Conservation (phyloP, 2,797 vertebrate genomes). For the Epinephelus malabaricus region DNA sequence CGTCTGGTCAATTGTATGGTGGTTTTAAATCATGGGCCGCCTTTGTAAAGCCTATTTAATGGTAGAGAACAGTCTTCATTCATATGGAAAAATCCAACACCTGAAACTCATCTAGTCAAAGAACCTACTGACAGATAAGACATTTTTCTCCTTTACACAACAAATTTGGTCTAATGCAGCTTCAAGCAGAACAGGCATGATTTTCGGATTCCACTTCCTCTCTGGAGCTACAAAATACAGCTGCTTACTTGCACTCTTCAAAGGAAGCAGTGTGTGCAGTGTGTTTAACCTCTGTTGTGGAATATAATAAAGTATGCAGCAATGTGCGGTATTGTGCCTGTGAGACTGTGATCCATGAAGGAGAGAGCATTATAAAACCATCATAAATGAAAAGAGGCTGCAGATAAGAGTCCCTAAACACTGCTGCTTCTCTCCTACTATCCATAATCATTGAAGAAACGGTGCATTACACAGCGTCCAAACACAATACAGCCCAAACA, state of each 20-base stretch:
- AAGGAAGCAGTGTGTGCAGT: slow-evolving; percentile 51
- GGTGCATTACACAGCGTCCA: slow-evolving; percentile 46
- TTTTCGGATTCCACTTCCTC: slow-evolving; percentile 31
- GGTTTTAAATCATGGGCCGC: neutral
- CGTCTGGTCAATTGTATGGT: neutral
- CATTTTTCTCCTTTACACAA: too few species aligned
- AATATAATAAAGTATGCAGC: slow-evolving; percentile 69
- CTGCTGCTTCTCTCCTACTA: slow-evolving; percentile 49
- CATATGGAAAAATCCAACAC: neutral
- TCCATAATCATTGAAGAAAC: slow-evolving; percentile 67
- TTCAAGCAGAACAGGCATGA: slow-evolving; percentile 33
- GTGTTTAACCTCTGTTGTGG: slow-evolving; percentile 72
- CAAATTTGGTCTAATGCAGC: slow-evolving; percentile 11
- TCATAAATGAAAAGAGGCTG: slow-evolving; percentile 74
- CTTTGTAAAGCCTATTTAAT: neutral
- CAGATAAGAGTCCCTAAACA: slow-evolving; percentile 70
- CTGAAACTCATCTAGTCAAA: neutral
- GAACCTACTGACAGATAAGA: too few species aligned
- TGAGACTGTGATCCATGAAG: slow-evolving; percentile 77
- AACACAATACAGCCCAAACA: slow-evolving; percentile 58
- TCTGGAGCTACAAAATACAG: slow-evolving; percentile 28
- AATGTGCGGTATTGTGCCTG: slow-evolving; percentile 51
- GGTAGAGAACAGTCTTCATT: neutral
- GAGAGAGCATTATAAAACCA: slow-evolving; percentile 76
- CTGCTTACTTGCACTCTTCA: slow-evolving; percentile 46